Evolutionary conservation across 35 echinoderm and acorn worm species (phyloP), one percentile per base, ranked within the genome.

Genomic region (Anneissia japonica): DNA sequence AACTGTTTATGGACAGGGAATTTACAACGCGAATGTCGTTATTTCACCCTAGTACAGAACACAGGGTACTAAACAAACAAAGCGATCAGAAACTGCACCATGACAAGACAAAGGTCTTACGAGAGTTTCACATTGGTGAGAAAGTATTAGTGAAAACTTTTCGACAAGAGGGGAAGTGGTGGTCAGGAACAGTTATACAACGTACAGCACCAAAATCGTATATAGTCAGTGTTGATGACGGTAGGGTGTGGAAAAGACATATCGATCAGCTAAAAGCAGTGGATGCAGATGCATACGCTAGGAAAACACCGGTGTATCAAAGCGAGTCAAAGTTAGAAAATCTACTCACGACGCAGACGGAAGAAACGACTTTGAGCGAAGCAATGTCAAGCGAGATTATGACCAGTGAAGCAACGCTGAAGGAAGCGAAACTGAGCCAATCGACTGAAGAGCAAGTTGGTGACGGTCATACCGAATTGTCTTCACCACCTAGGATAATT

Each of bases 231-330:
- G 26, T 81, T 28, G 34, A 81, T 9, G 79, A 81, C 36, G 79
- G 79, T 26, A 81, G 36, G 36, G 79, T 38, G 34, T 81, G 30
- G 79, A 81, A 81, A 36, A n/a, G 79, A n/a, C 79, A 81, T 81
- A 39, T 81, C 34, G 79, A 34, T 38, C 79, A 81, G 34, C 26
- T 81, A 36, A 30, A 34, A n/a, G 39, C 34, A 36, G 26, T 39
- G 14, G 79, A 81, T 19, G 36, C 36, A 4, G 0, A n/a, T 36
- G 14, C 79, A 35, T 37, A 81, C 35, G 39, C 73, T 87, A 77
- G 40, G 5, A 45, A 45, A 45, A 45, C 4, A 45, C 5, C 4
- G 40, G 5, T 45, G 16, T 45, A 7, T 4, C 40, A 45, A 45
- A 7, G 40, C 40, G n/a, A n/a, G n/a, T n/a, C n/a, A n/a, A n/a